Conservation (phyloP, 2,888 invertebrate species). For the Cremastobaeus sp. region DNA sequence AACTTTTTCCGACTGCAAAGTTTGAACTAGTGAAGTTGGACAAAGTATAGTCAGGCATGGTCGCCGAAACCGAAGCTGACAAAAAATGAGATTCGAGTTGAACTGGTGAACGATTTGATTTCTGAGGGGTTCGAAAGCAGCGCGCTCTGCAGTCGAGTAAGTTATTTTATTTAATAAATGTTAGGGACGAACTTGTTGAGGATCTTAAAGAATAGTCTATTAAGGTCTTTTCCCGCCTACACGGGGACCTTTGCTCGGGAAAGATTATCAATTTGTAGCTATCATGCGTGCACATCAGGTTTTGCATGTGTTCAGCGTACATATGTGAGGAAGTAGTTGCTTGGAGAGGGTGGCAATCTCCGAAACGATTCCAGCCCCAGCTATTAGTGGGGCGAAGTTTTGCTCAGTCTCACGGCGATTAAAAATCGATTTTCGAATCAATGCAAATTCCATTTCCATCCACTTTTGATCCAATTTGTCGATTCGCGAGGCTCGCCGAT, state of each 20-base stretch:
- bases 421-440: conserved; percentile 46
- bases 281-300: conserved; percentile 57
- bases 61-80: too few species aligned
- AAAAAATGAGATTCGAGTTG: not conserved
- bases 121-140: conserved; percentile 1
- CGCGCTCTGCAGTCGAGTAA: conserved; percentile 7
- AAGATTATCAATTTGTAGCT: conserved; percentile 73
- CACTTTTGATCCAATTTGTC: not conserved
- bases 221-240: conserved; percentile 11
- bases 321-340: conserved; percentile 62
- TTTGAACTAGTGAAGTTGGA: conserved; percentile 19
- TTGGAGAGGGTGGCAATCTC: conserved; percentile 65
- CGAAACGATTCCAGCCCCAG: conserved; percentile 61
- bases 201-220: conserved; percentile 46
- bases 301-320: conserved; percentile 39
- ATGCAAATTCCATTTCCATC: conserved; percentile 15
- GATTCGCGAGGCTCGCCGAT: too few species aligned
- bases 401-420: conserved; percentile 8
- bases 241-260: conserved; percentile 31
- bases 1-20: too few species aligned
- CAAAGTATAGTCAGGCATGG: conserved; percentile 13
- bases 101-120: conserved; percentile 2
- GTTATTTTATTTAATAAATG: conserved; percentile 33
- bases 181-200: conserved; percentile 16
- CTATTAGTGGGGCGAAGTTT: conserved; percentile 28